phyloP scores from a whole-genome alignment of 2,888 invertebrate genomes.

The Pyralis farinalis region DNA sequence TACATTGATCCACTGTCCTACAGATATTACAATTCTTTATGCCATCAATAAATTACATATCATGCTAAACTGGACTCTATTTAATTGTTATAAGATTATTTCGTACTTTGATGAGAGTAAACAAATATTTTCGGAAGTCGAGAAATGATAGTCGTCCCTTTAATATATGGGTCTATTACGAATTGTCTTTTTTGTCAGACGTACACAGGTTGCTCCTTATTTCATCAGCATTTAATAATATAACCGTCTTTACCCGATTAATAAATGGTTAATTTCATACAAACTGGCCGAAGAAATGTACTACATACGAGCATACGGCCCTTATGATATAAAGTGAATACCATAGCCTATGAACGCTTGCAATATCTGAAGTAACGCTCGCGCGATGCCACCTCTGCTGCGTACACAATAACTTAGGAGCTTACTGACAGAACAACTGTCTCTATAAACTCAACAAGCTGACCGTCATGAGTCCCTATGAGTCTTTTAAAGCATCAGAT shows the following conservation, averaged over 20 bases:
- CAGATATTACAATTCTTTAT: conserved; percentile 2
- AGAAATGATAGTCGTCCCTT: conserved; percentile 40
- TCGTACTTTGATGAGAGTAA: conserved; percentile 1
- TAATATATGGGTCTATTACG: conserved; percentile 69
- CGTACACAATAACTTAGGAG: too few relatives aligned
- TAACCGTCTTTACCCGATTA: not conserved
- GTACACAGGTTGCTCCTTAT: conserved; percentile 41
- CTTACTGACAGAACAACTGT: too few relatives aligned
- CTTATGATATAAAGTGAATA: too few relatives aligned
- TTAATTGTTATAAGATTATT: conserved; percentile 3
- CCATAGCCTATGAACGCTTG: too few relatives aligned
- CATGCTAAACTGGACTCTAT: not conserved
- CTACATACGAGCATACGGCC: too few relatives aligned
- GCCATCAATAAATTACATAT: conserved; percentile 1
- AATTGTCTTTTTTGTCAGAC: conserved; percentile 48
- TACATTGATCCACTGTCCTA: not conserved
- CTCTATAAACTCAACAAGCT: too few relatives aligned
- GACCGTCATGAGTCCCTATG: too few relatives aligned
- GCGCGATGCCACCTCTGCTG: too few relatives aligned
- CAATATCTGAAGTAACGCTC: too few relatives aligned
- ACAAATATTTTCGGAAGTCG: conserved; percentile 3
- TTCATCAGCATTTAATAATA: not conserved
- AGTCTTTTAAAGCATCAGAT: too few relatives aligned
- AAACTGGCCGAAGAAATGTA: too few relatives aligned
- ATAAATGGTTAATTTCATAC: too few relatives aligned